Conservation (phyloP, 1,140 invertebrate genomes). For the Watersipora subatra region DNA sequence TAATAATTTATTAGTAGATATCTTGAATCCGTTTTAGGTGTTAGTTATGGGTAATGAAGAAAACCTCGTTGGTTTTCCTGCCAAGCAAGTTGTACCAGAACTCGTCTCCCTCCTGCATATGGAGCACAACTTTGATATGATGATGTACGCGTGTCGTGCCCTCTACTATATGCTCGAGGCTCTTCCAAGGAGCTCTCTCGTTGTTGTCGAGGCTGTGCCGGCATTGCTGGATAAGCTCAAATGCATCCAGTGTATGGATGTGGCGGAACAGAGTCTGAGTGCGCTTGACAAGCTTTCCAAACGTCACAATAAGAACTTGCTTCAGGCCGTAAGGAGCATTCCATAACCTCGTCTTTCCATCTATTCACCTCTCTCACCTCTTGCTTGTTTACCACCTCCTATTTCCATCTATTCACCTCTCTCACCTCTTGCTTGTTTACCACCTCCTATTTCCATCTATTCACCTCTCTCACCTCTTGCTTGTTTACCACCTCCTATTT, state of each 20-base stretch:
- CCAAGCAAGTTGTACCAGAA: conserved; percentile 91
- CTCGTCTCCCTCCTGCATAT: conserved; percentile 46
- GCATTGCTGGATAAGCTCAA: conserved; percentile 60
- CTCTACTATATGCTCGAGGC: conserved; percentile 99
- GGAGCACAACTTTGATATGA: conserved; percentile 95
- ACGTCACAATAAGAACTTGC: conserved; percentile 87
- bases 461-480: too few species aligned
- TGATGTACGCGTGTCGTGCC: conserved; percentile 96
- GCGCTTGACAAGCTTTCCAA: conserved; percentile 90
- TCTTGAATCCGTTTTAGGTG: too few species aligned
- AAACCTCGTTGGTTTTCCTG: conserved; percentile 89
- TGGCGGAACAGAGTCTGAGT: conserved; percentile 89
- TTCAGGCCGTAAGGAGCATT: conserved; percentile 61
- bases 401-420: too few species aligned
- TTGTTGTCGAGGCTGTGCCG: conserved; percentile 91
- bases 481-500: too few species aligned
- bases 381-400: too few species aligned
- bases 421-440: too few species aligned
- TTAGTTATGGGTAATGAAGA: conserved; percentile 99
- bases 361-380: too few species aligned
- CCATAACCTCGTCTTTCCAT: too few species aligned
- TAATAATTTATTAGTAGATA: too few species aligned
- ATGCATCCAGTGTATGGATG: conserved; percentile 97
- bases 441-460: too few species aligned
- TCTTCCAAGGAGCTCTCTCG: conserved; percentile 80